phyloP scores from a whole-genome alignment of 2,797 vertebrate species.

The Rhinella marina region DNA sequence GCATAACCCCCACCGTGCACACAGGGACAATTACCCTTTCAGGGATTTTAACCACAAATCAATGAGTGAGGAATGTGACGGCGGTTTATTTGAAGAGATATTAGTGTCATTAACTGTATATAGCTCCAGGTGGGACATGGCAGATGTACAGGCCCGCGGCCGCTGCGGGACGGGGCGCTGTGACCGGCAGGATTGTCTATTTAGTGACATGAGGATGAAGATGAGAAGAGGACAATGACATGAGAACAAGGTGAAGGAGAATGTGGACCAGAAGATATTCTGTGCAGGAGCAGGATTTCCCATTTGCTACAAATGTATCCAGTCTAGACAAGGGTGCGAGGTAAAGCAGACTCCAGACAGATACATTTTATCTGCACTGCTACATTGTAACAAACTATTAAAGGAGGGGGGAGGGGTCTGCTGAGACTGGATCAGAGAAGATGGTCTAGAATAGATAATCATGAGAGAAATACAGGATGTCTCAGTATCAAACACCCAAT shows the following conservation, averaged over 20 bases:
- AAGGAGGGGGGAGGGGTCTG: no score
- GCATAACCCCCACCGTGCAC: neutral
- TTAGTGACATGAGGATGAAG: neutral
- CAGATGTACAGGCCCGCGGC: neutral
- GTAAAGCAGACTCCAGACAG: no score
- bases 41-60: constrained; percentile 1
- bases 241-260: neutral
- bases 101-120: neutral
- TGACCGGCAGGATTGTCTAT: neutral
- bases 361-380: no score
- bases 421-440: no score
- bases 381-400: no score
- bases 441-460: no score
- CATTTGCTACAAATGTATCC: no score
- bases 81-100: constrained; percentile 28
- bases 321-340: no score
- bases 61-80: neutral
- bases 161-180: neutral
- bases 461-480: no score
- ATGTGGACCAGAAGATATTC: neutral
- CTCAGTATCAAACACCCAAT: no score
- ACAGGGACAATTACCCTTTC: neutral
- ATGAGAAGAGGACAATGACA: neutral
- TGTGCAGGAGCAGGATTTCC: no score
- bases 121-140: neutral